Base-by-base conservation (phyloP, 2,797 vertebrate genomes). In the Crocidura indochinensis region DNA sequence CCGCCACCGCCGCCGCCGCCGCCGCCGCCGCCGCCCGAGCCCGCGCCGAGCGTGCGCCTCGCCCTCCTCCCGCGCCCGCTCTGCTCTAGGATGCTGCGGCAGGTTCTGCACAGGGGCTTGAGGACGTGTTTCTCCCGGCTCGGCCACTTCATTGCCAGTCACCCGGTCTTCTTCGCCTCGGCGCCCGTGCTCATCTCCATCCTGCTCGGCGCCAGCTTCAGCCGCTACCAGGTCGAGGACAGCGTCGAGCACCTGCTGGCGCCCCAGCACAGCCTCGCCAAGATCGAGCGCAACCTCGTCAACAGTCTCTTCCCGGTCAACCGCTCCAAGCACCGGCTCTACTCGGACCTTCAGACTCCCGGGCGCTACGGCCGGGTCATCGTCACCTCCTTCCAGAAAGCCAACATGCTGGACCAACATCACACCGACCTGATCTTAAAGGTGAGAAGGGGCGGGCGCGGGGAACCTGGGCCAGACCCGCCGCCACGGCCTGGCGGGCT, bases 41-140 rank as follows among this genome's bases (percentile, higher is more conserved):
- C 94, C 95, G 95, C 92, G 95, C 94, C 95, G 91, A 96, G 96
- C 97, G 97, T 97, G 97, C 97, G 98, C 97, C 97, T 98, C 97
- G 97, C 97, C 97, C 97, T 97, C 97, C 97, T 98, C 97, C 97
- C 97, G 98, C 96, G 96, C 97, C 98, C 97, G 97, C 98, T 98
- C 98, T 98, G 98, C 98, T 98, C 98, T 99, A 99, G 98, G 97
- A 99, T 99, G 99, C 98, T 99, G 98, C 99, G 99, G 98, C 99
- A 99, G 98, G 99, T 98, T 98, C 97, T 99, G 98, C 99, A 99
- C 98, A 98, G 98, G 98, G 99, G 99, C 97, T 98, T 99, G 97
- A 98, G 98, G 98, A 98, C 98, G 97, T 98, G 98, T 95, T 99
- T 99, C 98, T 98, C 98, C 97, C 98, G 98, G 97, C 98, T 99